Evolutionary conservation across 2,113 vertebrate genomes (phyloP).

Genomic region (Turdus rufiventris): DNA sequence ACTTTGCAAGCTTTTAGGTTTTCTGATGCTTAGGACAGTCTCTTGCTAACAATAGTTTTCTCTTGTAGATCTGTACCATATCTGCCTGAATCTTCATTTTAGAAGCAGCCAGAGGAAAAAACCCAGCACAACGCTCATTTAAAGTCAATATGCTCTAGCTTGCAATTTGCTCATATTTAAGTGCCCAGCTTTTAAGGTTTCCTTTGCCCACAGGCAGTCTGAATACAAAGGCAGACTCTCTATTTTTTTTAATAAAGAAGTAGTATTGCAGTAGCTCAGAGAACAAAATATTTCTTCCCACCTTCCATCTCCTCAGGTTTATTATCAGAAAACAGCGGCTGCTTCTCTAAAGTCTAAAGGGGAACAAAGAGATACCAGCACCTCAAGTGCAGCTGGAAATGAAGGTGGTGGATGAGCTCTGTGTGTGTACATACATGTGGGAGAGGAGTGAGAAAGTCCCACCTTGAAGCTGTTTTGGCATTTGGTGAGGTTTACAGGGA

Average conservation of each 20-base stretch:
- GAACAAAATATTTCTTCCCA: not conserved
- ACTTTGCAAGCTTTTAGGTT: not conserved
- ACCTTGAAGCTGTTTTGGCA: not conserved
- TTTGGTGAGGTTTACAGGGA: accelerated
- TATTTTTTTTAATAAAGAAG: not conserved
- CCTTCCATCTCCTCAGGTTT: not conserved
- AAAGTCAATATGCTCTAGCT: slow-evolving; percentile 33
- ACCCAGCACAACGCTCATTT: not conserved
- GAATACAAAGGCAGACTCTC: not conserved
- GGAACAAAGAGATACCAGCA: not conserved
- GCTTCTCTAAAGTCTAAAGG: not conserved
- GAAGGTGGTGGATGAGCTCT: not conserved
- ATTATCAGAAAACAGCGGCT: not conserved
- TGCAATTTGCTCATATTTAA: slow-evolving; percentile 26
- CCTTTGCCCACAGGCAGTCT: slow-evolving; percentile 34
- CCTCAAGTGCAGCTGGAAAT: not conserved
- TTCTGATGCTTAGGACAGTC: not conserved
- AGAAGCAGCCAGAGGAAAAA: slow-evolving; percentile 29
- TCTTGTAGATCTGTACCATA: not conserved
- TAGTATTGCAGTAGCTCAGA: not conserved
- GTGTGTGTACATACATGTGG: accelerated
- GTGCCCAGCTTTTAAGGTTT: slow-evolving; percentile 36
- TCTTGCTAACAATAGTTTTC: not conserved
- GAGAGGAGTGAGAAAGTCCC: not conserved
- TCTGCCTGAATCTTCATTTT: slow-evolving; percentile 16